These are phyloP conservation scores for Ascidia mentula DNA, from an alignment of 23 tunicate genomes.

Conservation along the genomic window DNA sequence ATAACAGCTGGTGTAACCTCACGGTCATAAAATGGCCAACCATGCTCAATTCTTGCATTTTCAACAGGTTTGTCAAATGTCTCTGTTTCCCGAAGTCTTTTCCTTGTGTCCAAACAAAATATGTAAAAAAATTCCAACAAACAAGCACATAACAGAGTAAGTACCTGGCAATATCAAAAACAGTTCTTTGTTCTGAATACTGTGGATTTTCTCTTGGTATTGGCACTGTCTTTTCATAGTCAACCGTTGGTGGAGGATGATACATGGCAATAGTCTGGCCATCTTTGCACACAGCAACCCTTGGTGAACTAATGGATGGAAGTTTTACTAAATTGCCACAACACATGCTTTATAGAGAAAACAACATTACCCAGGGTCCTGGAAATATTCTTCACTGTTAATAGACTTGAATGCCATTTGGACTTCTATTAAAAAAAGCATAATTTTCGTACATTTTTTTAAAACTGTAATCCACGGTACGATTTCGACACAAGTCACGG, in stretches of 20 bases:
- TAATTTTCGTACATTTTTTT: no score
- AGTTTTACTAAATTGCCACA: no score
- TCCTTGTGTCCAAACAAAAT: constrained; percentile 4
- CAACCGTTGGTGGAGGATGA: constrained; percentile 52
- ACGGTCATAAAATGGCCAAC: constrained; percentile 52
- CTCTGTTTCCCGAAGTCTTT: constrained; percentile 34
- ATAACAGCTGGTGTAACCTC: constrained; percentile 62
- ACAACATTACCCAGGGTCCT: not conserved
- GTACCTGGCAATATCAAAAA: constrained; percentile 38
- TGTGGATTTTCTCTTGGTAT: constrained; percentile 76
- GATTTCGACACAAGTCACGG: no score
- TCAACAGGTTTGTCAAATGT: constrained; percentile 57
- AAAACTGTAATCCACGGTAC: no score
- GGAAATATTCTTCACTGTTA: not conserved
- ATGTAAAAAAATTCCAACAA: not conserved
- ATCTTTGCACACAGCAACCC: constrained; percentile 74
- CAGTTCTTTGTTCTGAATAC: constrained; percentile 41
- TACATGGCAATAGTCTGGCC: constrained; percentile 69
- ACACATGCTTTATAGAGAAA: no score
- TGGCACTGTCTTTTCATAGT: constrained; percentile 77
- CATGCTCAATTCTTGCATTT: constrained; percentile 25
- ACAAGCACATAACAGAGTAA: not conserved
- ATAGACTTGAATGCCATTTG: not conserved
- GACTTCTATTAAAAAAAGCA: no score
- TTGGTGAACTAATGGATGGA: constrained; percentile 42